Percentiles rank a stretch among this genome's conserved stretches.
phyloP scores from a whole-genome alignment of 2,888 invertebrate genomes.

The Dynastes grantii region DNA sequence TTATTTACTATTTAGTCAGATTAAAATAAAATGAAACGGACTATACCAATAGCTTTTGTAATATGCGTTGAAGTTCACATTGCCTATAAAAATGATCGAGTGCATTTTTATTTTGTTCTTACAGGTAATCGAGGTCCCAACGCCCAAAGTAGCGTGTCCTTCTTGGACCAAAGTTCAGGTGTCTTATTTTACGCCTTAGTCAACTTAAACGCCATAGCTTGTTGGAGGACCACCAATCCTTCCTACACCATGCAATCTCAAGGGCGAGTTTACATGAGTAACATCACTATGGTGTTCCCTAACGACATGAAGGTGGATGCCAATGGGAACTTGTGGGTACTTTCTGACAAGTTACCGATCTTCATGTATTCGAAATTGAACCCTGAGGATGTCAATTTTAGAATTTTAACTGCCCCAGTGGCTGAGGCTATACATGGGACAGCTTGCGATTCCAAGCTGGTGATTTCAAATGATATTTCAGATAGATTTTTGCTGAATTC shows the following conservation, averaged over 20 bases:
- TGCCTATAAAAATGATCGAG: neutral
- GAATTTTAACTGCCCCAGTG: conserved; percentile 80
- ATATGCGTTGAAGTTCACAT: no score
- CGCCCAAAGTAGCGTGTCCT: conserved; percentile 82
- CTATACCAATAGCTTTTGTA: no score
- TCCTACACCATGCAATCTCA: conserved; percentile 81
- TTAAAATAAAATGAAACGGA: no score
- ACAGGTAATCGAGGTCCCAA: conserved; percentile 81
- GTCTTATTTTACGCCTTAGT: conserved; percentile 84
- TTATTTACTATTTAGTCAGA: no score
- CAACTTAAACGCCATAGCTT: conserved; percentile 84
- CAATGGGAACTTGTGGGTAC: conserved; percentile 81
- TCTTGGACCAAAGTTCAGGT: conserved; percentile 80
- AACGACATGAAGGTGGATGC: conserved; percentile 85
- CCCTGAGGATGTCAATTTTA: conserved; percentile 79
- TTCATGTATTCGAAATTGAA: conserved; percentile 81
- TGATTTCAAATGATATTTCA: conserved; percentile 57
- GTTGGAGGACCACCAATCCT: conserved; percentile 82
- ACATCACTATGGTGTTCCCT: conserved; percentile 82
- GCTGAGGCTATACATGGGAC: conserved; percentile 82
- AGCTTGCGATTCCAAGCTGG: conserved; percentile 77
- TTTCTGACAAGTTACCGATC: conserved; percentile 81
- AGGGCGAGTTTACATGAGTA: conserved; percentile 81
- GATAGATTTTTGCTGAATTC: conserved; percentile 37
- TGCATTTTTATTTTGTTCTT: neutral